phyloP scores from a whole-genome alignment of 2,113 vertebrate genomes.

The Anhinga anhinga region DNA sequence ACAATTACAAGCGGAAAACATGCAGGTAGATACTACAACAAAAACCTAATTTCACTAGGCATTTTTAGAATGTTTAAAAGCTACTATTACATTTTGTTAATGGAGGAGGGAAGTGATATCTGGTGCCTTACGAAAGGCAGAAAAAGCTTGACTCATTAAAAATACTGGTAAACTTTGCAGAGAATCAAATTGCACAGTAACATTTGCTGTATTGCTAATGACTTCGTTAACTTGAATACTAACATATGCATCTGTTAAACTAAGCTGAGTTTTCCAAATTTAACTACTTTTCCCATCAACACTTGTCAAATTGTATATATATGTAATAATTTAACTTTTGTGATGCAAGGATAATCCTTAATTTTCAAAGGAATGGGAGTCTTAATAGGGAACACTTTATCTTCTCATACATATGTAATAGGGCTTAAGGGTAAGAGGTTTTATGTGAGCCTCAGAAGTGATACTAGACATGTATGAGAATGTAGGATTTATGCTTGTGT shows the following conservation, averaged over 20 bases:
- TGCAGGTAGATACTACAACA: fast-evolving
- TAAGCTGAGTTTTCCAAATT: conserved; percentile 7
- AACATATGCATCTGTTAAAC: conserved; percentile 45
- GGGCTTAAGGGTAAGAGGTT: neutral
- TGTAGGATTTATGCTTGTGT: neutral
- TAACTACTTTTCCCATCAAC: neutral
- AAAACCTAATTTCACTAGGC: neutral
- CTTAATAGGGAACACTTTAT: neutral
- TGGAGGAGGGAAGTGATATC: neutral
- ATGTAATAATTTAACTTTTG: neutral
- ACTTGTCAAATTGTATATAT: neutral
- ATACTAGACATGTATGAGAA: neutral
- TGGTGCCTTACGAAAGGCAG: neutral
- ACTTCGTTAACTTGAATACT: conserved; percentile 10
- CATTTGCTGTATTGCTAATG: neutral
- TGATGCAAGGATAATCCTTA: neutral
- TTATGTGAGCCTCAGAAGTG: neutral
- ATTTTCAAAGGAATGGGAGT: neutral
- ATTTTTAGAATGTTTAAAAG: neutral
- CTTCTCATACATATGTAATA: neutral
- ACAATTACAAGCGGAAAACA: neutral
- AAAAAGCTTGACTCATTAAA: neutral
- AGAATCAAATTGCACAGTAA: neutral
- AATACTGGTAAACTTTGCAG: neutral
- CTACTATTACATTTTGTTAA: neutral